Conservation (phyloP, 2,888 invertebrate genomes). For the Iphiclides podalirius region DNA sequence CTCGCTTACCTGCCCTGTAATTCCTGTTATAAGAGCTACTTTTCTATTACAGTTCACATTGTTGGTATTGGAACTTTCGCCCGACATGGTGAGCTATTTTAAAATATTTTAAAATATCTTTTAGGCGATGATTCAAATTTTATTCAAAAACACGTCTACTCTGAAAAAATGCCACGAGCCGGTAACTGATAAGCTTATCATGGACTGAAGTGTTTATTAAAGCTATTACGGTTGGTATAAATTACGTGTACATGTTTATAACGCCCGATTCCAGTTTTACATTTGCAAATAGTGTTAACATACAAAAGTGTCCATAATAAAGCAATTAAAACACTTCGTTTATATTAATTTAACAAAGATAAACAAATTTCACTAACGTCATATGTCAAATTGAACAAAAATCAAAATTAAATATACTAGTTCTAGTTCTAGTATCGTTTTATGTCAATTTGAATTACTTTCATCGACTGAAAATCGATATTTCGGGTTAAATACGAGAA, state of each 20-base stretch:
- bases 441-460: no score
- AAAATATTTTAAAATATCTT: background rate
- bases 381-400: slow-evolving; percentile 13
- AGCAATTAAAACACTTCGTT: background rate
- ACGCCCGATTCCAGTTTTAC: background rate
- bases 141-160: slow-evolving; percentile 38
- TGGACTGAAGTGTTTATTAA: background rate
- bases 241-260: slow-evolving; percentile 11
- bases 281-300: background rate
- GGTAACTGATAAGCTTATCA: slow-evolving; percentile 30
- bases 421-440: no score
- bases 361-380: background rate
- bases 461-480: no score
- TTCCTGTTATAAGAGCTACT: slow-evolving; percentile 96
- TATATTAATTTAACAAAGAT: background rate
- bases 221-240: slow-evolving; percentile 35
- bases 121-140: background rate
- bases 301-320: background rate
- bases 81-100: slow-evolving; percentile 50
- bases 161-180: slow-evolving; percentile 26
- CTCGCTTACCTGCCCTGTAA: slow-evolving; percentile 94
- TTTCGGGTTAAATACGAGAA: background rate
- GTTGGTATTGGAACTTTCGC: slow-evolving; percentile 45
- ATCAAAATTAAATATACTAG: slow-evolving; percentile 4
- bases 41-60: slow-evolving; percentile 61